Evolutionary conservation across 1,140 invertebrate genomes (phyloP).

Genomic region (Ooceraea biroi): DNA sequence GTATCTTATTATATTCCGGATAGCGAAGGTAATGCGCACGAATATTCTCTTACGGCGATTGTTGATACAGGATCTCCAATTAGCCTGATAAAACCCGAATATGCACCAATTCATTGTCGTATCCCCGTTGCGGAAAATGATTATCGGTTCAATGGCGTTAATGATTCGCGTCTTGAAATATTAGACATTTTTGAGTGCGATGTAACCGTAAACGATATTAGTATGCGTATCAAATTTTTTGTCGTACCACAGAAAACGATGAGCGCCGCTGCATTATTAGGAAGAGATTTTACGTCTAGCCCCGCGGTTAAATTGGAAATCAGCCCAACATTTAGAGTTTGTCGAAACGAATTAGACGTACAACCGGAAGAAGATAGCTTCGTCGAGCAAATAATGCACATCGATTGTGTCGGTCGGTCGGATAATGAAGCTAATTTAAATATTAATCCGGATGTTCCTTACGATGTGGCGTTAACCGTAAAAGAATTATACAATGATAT

Average conservation of each 20-base stretch:
- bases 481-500: not conserved
- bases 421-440: not conserved
- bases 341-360: not conserved
- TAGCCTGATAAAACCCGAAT: not conserved
- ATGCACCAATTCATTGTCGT: not conserved
- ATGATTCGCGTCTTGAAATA: not conserved
- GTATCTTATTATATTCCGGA: not conserved
- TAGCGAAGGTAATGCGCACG: not conserved
- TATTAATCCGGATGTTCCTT: not conserved
- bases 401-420: not conserved
- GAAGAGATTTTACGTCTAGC: not conserved
- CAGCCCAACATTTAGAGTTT: not conserved
- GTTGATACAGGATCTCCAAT: not conserved
- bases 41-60: not conserved
- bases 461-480: not conserved
- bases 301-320: not conserved
- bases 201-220: not conserved
- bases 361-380: not conserved
- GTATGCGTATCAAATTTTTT: not conserved
- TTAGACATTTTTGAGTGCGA: not conserved
- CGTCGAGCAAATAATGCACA: not conserved
- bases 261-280: not conserved
- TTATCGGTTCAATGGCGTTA: no score
- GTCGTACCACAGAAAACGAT: not conserved
- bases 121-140: not conserved